A percentile compares a stretch with the other conserved stretches of the same genome.
Evolutionary conservation across 2,888 invertebrate genomes (phyloP).

Genomic region (Folsomia candida): DNA sequence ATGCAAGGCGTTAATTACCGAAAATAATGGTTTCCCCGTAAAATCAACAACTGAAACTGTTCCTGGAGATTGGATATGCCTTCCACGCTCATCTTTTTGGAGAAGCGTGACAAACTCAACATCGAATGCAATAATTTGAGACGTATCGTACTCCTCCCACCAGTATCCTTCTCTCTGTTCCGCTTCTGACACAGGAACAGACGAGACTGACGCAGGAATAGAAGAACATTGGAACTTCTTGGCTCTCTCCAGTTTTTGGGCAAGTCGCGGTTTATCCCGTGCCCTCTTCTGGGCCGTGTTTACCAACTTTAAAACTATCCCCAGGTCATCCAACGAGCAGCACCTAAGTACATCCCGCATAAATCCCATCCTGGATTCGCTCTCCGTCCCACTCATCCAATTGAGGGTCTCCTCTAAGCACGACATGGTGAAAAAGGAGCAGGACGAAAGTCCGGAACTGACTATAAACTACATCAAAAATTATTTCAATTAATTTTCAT

Average conservation of each 20-base stretch:
- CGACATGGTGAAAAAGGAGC: not conserved
- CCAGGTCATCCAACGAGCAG: not conserved
- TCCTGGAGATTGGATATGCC: not conserved
- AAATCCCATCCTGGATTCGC: not conserved
- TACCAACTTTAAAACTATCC: not conserved
- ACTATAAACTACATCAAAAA: no score
- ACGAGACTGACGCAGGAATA: not conserved
- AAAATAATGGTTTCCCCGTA: not conserved
- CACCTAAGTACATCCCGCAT: not conserved
- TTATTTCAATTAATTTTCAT: no score
- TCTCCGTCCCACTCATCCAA: not conserved
- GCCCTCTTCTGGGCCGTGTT: not conserved
- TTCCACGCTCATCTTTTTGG: not conserved
- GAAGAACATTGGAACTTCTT: no score
- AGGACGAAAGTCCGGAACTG: no score
- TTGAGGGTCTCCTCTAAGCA: not conserved
- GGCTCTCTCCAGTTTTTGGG: not conserved
- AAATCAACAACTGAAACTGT: not conserved
- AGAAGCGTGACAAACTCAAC: not conserved
- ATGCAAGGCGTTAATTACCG: not conserved
- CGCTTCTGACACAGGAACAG: not conserved
- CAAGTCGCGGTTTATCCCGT: not conserved
- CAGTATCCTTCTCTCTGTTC: not conserved
- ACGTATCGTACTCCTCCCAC: not conserved
- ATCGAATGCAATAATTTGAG: not conserved